A percentile compares a stretch with the other conserved stretches of the same genome.
Conservation (phyloP, 1,140 invertebrate genomes). For the Batillaria attramentaria region DNA sequence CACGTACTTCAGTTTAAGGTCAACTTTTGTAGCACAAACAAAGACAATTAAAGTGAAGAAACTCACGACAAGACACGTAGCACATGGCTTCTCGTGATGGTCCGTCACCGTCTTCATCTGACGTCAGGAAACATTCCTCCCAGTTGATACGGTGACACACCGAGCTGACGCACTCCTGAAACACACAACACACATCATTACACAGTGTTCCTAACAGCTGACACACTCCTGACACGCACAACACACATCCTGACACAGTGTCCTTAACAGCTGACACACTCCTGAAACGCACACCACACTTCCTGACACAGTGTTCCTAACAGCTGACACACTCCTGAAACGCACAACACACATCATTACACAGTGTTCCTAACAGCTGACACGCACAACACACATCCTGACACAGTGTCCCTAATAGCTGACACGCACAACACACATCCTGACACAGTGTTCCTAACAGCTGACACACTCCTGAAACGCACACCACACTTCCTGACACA, state of each 20-base stretch:
- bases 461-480: too few relatives aligned
- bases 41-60: background rate
- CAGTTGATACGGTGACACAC: conserved; percentile 96
- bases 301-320: background rate
- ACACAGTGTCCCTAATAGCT: too few relatives aligned
- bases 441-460: too few relatives aligned
- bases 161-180: conserved; percentile 89
- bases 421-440: too few relatives aligned
- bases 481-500: too few relatives aligned
- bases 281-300: conserved; percentile 66
- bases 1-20: background rate
- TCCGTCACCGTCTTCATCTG: conserved; percentile 71
- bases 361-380: too few relatives aligned
- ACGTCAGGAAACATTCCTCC: conserved; percentile 96
- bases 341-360: too few relatives aligned
- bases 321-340: too few relatives aligned
- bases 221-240: background rate
- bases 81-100: conserved; percentile 84
- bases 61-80: conserved; percentile 87
- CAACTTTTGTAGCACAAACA: background rate
- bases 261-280: conserved; percentile 66
- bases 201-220: background rate
- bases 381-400: too few relatives aligned
- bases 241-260: background rate
- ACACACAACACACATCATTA: background rate